Percentiles rank a stretch among this genome's conserved stretches.
These are phyloP conservation scores for Ceratoteleas bidentatus DNA, from an alignment of 1,140 invertebrate species.

Conservation along the genomic window DNA sequence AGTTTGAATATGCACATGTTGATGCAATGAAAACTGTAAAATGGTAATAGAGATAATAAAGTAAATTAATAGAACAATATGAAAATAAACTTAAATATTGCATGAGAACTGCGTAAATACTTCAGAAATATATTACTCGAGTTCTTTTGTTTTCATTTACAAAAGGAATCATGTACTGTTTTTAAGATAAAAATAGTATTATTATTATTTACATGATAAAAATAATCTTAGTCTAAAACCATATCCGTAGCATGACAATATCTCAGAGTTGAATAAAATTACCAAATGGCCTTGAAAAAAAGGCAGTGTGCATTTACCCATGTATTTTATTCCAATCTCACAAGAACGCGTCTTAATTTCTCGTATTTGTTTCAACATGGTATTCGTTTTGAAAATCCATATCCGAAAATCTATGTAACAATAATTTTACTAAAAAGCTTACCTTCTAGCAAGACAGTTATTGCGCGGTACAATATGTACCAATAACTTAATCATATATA, in stretches of 20 bases:
- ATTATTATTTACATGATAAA: too few relatives aligned
- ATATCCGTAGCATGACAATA: conserved; percentile 22
- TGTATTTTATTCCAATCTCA: conserved; percentile 14
- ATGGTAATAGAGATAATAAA: too few relatives aligned
- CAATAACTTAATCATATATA: conserved; percentile 25
- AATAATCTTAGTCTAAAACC: too few relatives aligned
- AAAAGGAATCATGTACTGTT: too few relatives aligned
- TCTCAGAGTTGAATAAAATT: conserved; percentile 9
- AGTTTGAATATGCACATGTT: too few relatives aligned
- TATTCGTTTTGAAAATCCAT: conserved; percentile 11
- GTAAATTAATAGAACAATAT: too few relatives aligned
- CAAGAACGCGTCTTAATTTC: neutral
- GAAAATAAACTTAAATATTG: too few relatives aligned
- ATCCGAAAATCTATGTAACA: conserved; percentile 1
- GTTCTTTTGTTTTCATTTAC: too few relatives aligned
- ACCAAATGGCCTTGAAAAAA: conserved; percentile 25
- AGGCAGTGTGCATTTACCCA: conserved; percentile 22
- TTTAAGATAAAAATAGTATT: too few relatives aligned
- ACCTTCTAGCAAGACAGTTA: conserved; percentile 3
- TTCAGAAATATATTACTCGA: too few relatives aligned
- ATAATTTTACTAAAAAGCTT: conserved; percentile 15
- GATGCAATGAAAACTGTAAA: too few relatives aligned
- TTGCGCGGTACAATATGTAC: conserved; percentile 11
- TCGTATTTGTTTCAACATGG: conserved; percentile 6
- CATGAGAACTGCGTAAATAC: too few relatives aligned